Conservation (phyloP, 1,140 invertebrate species). For the Drosophila sproati region DNA sequence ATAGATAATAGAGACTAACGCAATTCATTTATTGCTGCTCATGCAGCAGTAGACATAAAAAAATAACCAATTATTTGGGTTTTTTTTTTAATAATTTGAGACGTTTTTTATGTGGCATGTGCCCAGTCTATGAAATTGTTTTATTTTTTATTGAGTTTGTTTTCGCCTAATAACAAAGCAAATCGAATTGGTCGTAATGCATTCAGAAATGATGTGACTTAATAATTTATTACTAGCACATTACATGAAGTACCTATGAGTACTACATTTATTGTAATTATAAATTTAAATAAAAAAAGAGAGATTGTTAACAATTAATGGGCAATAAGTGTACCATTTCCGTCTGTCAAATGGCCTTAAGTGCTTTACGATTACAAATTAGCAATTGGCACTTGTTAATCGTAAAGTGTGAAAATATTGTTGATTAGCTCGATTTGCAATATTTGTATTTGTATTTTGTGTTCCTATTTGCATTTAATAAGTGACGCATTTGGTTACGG, state of each 20-base stretch:
- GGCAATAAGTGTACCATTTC: constrained; percentile 9
- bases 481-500: background rate
- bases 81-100: constrained; percentile 5
- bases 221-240: constrained; percentile 22
- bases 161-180: constrained; percentile 2
- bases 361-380: constrained; percentile 4
- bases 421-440: background rate
- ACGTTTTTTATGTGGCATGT: constrained; percentile 28
- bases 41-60: background rate
- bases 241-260: constrained; percentile 15
- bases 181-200: constrained; percentile 38
- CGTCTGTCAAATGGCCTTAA: constrained; percentile 6
- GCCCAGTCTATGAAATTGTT: constrained; percentile 17
- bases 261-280: constrained; percentile 21
- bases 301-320: constrained; percentile 26
- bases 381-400: constrained; percentile 5
- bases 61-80: background rate
- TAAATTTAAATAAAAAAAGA: constrained; percentile 29
- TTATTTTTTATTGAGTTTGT: constrained; percentile 17
- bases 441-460: background rate
- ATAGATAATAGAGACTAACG: background rate
- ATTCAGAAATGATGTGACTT: constrained; percentile 25
- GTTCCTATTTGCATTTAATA: background rate
- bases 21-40: no score
- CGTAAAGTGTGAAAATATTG: background rate